Conservation (phyloP, 2,888 invertebrate genomes). For the Cataglyphis livida region DNA sequence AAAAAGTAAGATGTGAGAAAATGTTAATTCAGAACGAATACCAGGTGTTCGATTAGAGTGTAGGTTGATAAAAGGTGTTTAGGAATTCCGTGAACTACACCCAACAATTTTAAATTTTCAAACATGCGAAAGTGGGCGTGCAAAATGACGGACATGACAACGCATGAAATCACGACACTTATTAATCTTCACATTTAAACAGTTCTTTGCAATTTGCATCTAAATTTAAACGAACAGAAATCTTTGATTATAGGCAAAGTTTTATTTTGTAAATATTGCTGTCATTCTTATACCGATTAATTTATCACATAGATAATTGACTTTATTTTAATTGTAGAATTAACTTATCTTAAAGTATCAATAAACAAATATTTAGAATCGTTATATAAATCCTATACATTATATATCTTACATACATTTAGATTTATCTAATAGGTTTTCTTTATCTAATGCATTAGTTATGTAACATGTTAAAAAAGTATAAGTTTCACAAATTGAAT, state of each 20-base stretch:
- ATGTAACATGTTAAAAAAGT: neutral
- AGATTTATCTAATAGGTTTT: neutral
- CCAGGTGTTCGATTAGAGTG: neutral
- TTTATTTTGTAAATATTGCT: neutral
- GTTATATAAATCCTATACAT: neutral
- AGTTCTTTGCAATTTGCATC: neutral
- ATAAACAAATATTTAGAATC: neutral
- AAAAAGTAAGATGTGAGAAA: neutral
- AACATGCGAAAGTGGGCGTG: too few relatives aligned
- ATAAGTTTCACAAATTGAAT: neutral
- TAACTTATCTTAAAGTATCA: neutral
- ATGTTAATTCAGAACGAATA: neutral
- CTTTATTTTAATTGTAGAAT: neutral
- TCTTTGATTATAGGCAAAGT: neutral
- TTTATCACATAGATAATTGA: neutral
- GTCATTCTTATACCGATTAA: neutral
- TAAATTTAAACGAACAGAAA: constrained; percentile 3
- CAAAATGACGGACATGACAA: neutral
- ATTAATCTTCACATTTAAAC: neutral
- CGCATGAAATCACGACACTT: neutral
- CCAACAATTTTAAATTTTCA: neutral
- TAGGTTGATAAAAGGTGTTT: neutral
- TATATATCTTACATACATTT: neutral
- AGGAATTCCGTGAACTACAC: neutral
- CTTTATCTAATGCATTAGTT: neutral